Evolutionary conservation across 2,113 vertebrate genomes (phyloP), one percentile per base, ranked within the genome.

Genomic region (Andinoacara biseriatus): DNA sequence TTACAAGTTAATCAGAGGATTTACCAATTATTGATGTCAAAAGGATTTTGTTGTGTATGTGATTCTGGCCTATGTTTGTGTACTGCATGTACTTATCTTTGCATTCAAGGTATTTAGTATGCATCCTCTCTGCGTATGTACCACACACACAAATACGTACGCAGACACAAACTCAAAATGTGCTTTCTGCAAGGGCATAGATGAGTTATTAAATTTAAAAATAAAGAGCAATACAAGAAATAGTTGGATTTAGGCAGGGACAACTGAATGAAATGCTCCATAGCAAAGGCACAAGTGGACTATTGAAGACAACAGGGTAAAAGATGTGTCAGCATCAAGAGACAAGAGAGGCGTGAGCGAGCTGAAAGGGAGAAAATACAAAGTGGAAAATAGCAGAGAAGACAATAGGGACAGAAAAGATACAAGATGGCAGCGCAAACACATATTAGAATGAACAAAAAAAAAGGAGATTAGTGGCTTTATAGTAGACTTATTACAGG

Each of bases 1-100:
- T 90, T 92, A 90, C 90, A 92, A 91, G 90, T 95, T 94, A 94
- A 92, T 94, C 94, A 84, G 88, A 91, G 93, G 92, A 95, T 95
- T 94, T 94, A 93, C 93, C 92, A 94, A 94, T 94, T 94, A 94
- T 93, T 92, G 87, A 93, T 91, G 90, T 94, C 89, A 93, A 91
- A 92, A 87, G 90, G 84, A 94, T 90, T 92, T 86, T 57, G 83
- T 77, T 85, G 90, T 78, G 74, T 77, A 76, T 86, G 67, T 88
- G 72, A 90, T 83, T 76, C 79, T 80, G 65, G 58, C 49, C 74
- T 85, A 20, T 78, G 81, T 78, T 85, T 78, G 72, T 76, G 74
- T 85, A 31, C n/a, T 38, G 81, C 74, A 76, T 33, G 56, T 49
- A n/a, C 75, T 84, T 75, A 78, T 80, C 76, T 77, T 82, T 89